Base-by-base conservation (phyloP, 2,113 vertebrate species). In the Passer domesticus region DNA sequence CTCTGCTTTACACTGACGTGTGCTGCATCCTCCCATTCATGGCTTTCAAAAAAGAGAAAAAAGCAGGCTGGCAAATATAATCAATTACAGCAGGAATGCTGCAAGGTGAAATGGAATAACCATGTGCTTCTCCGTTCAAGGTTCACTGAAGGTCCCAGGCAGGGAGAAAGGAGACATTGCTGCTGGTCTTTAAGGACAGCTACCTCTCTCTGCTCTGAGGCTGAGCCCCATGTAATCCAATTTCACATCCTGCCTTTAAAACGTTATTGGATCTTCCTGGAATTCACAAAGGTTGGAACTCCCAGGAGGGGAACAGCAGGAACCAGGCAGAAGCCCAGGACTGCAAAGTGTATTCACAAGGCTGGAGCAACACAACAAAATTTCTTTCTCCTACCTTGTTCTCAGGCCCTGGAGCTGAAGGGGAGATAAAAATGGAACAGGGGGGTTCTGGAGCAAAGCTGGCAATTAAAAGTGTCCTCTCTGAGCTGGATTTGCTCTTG, bases 211-310 rank as follows among this genome's bases (percentile, higher is more conserved):
- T 89, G 77, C 87, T 91, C 70, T 23, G 35, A 93, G 79, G 50
- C 50, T 85, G 80, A 81, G 88, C 59, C 68, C 84, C 83, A 63
- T 13, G 2, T 92, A 97, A 97, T 94, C 87, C 94, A 90, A 78
- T 97, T 97, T 97, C 89, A 87, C 90, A 83, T 83, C 76, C 84
- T 80, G 95, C 76, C 87, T 87, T 92, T 83, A 46, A 92, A 83
- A 74, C 35, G 30, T 80, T 92, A 72, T 83, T 97, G 87, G 67
- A 80, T 87, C 87, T 92, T 95, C 79, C 76, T 59, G 69, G 94
- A 90, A 95, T 13, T 94, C 76, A 68, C 82, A 68, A 79, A 94
- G 11, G 15, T 35, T 90, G 60, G 66, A 55, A 37, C 30, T 80
- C 73, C 12, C 8, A 11, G 73, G 41, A 43, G 44, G 35, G 23